Evolutionary conservation across 2,797 vertebrate species (phyloP).

Genomic region (Perodicticus potto): DNA sequence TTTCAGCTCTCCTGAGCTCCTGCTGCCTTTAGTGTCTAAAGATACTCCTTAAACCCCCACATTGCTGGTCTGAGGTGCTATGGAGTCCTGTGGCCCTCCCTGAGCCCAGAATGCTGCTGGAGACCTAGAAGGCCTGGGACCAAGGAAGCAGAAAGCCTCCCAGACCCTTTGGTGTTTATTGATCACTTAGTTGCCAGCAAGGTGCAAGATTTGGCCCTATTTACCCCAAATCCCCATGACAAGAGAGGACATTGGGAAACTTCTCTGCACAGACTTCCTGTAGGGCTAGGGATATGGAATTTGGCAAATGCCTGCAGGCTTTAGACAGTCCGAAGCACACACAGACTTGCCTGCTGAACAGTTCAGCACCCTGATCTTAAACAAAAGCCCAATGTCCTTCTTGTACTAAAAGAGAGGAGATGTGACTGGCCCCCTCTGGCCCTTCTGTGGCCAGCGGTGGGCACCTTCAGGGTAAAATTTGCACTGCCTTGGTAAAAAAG

Average conservation of each 20-base stretch:
- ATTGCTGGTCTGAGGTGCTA: neutral
- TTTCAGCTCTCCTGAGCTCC: neutral
- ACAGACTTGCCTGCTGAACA: neutral
- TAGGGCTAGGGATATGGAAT: conserved; percentile 50
- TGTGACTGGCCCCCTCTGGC: conserved; percentile 61
- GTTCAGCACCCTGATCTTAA: neutral
- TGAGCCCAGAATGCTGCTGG: neutral
- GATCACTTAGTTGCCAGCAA: conserved; percentile 20
- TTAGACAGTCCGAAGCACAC: conserved; percentile 39
- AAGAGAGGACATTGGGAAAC: neutral
- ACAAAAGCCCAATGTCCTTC: conserved; percentile 80
- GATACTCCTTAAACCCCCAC: neutral
- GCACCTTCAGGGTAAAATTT: conserved; percentile 84
- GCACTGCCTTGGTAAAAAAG: conserved; percentile 80
- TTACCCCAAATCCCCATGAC: conserved; percentile 37
- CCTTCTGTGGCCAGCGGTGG: conserved; percentile 73
- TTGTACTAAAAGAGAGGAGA: conserved; percentile 74
- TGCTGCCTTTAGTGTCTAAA: neutral
- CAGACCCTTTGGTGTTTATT: neutral
- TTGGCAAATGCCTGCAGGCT: conserved; percentile 62
- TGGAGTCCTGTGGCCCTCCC: neutral
- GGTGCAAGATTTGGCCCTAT: conserved; percentile 57
- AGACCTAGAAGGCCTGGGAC: neutral
- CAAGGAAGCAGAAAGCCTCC: neutral
- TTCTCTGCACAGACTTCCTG: conserved; percentile 1